Evolutionary conservation across 1,140 invertebrate genomes (phyloP).

Genomic region (Telenomus remus): DNA sequence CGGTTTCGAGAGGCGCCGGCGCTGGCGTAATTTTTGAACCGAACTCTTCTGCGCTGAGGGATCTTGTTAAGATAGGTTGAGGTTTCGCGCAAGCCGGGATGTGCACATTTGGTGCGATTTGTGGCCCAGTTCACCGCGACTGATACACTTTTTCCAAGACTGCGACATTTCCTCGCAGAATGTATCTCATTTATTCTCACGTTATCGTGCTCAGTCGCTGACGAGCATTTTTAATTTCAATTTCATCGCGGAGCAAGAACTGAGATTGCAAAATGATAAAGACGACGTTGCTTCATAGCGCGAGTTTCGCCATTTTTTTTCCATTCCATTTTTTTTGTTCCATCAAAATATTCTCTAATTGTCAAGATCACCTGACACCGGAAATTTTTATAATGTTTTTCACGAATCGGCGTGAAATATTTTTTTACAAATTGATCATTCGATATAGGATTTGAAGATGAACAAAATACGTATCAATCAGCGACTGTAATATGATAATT

Average conservation of each 20-base stretch:
- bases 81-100: constrained; percentile 20
- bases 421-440: too few relatives aligned
- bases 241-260: constrained; percentile 55
- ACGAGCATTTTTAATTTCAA: constrained; percentile 67
- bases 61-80: background rate
- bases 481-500: constrained; percentile 25
- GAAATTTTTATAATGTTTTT: too few relatives aligned
- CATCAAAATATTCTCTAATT: too few relatives aligned
- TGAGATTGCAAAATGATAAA: constrained; percentile 46
- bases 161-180: constrained; percentile 48
- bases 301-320: too few relatives aligned
- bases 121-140: constrained; percentile 37
- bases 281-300: constrained; percentile 48
- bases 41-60: constrained; percentile 8
- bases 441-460: background rate
- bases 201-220: constrained; percentile 64
- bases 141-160: constrained; percentile 65
- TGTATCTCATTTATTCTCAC: constrained; percentile 61
- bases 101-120: constrained; percentile 45
- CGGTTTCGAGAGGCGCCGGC: background rate
- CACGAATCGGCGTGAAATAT: too few relatives aligned
- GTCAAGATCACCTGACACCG: too few relatives aligned
- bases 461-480: constrained; percentile 14
- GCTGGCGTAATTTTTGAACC: constrained; percentile 6
- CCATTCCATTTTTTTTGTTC: too few relatives aligned